These are phyloP conservation scores for Genyomyrus donnyi DNA, from an alignment of 2,113 vertebrate genomes.

Conservation along the genomic window DNA sequence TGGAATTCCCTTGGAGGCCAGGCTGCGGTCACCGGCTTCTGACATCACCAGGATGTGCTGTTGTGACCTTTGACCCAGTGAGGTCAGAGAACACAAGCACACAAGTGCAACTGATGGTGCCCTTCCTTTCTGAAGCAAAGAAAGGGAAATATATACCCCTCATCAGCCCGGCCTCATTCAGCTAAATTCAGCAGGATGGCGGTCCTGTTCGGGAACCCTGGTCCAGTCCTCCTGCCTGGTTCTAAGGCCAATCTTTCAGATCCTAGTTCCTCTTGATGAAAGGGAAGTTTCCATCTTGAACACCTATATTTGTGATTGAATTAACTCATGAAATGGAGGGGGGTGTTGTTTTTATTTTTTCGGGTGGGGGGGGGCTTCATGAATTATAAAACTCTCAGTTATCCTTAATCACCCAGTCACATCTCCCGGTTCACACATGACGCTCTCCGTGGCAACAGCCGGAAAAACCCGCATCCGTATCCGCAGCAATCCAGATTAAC, in stretches of 20 bases:
- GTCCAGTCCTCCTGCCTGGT: not conserved
- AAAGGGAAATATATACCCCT: slow-evolving; percentile 40
- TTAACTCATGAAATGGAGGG: not conserved
- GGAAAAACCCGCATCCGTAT: not conserved
- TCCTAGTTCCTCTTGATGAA: not conserved
- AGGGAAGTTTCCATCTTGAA: not conserved
- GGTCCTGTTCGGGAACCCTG: not conserved
- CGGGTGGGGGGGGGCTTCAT: not conserved
- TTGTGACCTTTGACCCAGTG: slow-evolving; percentile 37
- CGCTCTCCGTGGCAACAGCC: not conserved
- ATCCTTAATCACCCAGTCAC: not conserved
- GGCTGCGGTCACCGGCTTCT: slow-evolving; percentile 12
- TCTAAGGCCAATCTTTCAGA: not conserved
- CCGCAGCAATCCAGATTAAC: not conserved
- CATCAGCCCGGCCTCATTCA: slow-evolving; percentile 17
- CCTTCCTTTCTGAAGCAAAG: slow-evolving; percentile 34
- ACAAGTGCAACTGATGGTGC: slow-evolving; percentile 37
- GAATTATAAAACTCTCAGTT: not conserved
- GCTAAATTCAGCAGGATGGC: not conserved
- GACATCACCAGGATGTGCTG: slow-evolving; percentile 39
- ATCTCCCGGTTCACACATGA: not conserved
- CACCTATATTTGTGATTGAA: not conserved
- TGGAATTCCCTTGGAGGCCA: not conserved
- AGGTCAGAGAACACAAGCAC: slow-evolving; percentile 41
- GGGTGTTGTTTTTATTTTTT: not conserved